Evolutionary conservation across 1,140 invertebrate genomes (phyloP).

Genomic region (Monomorium pharaonis): DNA sequence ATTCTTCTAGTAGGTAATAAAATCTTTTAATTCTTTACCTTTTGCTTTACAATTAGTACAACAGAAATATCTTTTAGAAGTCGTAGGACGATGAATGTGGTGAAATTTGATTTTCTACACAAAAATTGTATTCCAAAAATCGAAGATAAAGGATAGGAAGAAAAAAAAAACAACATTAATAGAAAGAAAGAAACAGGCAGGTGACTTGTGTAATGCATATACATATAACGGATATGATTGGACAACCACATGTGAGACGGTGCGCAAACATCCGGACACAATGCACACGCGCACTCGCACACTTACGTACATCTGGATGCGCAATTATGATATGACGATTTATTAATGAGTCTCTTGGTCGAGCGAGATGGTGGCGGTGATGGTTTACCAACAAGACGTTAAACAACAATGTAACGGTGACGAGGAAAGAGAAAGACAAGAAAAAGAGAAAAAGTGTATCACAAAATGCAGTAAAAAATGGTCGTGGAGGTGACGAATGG

Average conservation of each 20-base stretch:
- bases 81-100: neutral
- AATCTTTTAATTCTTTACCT: neutral
- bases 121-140: slow-evolving; percentile 6
- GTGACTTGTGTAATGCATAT: slow-evolving; percentile 40
- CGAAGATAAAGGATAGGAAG: neutral
- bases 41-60: neutral
- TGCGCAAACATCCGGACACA: slow-evolving; percentile 47
- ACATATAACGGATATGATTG: slow-evolving; percentile 35
- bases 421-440: slow-evolving; percentile 40
- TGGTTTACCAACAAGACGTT: slow-evolving; percentile 54
- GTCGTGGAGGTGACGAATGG: slow-evolving; percentile 39
- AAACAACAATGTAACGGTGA: slow-evolving; percentile 61
- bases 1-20: neutral
- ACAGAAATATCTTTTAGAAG: neutral
- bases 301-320: slow-evolving; percentile 49
- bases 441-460: slow-evolving; percentile 18
- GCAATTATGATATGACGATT: slow-evolving; percentile 35
- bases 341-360: slow-evolving; percentile 47
- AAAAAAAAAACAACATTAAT: slow-evolving; percentile 21
- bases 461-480: slow-evolving; percentile 48
- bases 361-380: slow-evolving; percentile 30
- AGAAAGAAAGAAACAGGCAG: slow-evolving; percentile 32
- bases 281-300: slow-evolving; percentile 63
- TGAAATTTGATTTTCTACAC: neutral
- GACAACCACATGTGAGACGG: slow-evolving; percentile 40